phyloP scores from a whole-genome alignment of 2,888 invertebrate species.

The Tenthredo notha region DNA sequence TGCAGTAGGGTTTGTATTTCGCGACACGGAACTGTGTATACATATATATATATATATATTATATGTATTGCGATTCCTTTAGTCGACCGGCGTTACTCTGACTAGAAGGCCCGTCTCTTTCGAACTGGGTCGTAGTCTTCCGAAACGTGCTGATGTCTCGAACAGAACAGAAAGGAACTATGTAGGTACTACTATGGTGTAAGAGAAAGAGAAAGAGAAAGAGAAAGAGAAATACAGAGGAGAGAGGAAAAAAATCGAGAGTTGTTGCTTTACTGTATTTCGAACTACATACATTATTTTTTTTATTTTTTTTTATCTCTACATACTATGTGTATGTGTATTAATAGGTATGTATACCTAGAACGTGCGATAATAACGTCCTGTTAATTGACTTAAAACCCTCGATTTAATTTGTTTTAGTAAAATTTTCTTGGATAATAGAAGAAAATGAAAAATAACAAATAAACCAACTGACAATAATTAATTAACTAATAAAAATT shows the following conservation, averaged over 20 bases:
- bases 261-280: background rate
- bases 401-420: background rate
- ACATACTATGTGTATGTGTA: no score
- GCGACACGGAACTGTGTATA: background rate
- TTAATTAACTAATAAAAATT: no score
- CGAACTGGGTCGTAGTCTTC: constrained; percentile 33
- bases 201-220: background rate
- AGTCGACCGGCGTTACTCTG: constrained; percentile 15
- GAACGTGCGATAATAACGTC: background rate
- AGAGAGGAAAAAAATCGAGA: background rate
- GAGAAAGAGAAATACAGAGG: background rate
- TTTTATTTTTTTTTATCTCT: background rate
- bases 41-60: background rate
- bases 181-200: background rate
- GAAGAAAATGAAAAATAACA: no score
- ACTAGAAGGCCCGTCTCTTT: background rate
- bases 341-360: background rate
- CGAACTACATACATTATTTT: background rate
- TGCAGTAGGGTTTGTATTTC: background rate
- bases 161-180: background rate
- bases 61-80: constrained; percentile 12
- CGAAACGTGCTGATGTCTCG: background rate
- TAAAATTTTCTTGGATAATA: background rate
- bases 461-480: no score
- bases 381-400: background rate